Conservation (phyloP, 2,888 invertebrate genomes). For the Caenorhabditis afra region DNA sequence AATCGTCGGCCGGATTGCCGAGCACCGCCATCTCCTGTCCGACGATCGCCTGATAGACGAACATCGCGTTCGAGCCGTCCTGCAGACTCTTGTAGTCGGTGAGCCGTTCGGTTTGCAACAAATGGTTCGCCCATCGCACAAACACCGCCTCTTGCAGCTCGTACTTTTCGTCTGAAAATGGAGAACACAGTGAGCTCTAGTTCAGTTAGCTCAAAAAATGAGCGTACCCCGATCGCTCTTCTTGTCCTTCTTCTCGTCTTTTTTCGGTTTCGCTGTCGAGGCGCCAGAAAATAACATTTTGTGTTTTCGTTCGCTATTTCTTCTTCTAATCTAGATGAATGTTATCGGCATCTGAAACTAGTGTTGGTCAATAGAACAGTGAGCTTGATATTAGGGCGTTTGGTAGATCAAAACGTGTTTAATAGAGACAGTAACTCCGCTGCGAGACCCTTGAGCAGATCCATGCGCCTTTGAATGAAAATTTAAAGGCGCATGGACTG, state of each 20-base stretch:
- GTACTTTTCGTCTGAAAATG: constrained; percentile 89
- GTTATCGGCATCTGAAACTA: too few species aligned
- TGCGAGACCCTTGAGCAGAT: too few species aligned
- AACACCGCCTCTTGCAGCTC: constrained; percentile 96
- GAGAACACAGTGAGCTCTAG: neutral
- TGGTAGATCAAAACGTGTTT: too few species aligned
- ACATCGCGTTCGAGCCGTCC: constrained; percentile 53
- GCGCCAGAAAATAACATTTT: constrained; percentile 72
- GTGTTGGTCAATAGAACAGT: too few species aligned
- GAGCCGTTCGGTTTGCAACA: constrained; percentile 86
- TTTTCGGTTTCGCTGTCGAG: constrained; percentile 71
- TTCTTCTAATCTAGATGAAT: neutral
- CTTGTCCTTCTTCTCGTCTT: constrained; percentile 75
- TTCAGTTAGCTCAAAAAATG: neutral
- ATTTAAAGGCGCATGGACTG: too few species aligned
- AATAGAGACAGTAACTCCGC: too few species aligned
- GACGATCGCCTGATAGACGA: constrained; percentile 56
- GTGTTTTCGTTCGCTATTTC: constrained; percentile 1
- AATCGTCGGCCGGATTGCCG: constrained; percentile 71
- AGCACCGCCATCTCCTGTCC: constrained; percentile 56
- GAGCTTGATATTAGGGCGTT: too few species aligned
- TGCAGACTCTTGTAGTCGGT: constrained; percentile 46
- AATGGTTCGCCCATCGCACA: constrained; percentile 86
- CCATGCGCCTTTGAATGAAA: too few species aligned
- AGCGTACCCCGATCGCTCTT: constrained; percentile 71